Percentiles rank a stretch among this genome's conserved stretches.
Evolutionary conservation across 2,797 vertebrate genomes (phyloP).

Genomic region (Chelon auratus): DNA sequence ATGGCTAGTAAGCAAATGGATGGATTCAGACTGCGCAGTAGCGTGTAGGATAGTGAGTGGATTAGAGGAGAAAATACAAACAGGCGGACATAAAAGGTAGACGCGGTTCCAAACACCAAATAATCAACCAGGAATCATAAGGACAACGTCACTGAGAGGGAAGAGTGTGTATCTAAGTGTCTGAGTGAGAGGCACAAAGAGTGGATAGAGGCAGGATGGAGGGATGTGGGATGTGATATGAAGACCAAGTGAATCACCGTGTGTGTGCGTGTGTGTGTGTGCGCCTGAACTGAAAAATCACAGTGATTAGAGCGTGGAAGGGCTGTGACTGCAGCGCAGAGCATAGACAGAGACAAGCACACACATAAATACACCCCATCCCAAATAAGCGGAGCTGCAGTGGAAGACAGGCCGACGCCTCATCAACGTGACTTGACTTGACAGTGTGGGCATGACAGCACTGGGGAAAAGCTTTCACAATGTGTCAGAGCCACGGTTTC

Average conservation of each 20-base stretch:
- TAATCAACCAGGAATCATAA: background rate
- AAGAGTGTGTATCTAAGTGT: background rate
- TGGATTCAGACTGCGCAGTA: conserved; percentile 3
- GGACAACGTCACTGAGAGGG: background rate
- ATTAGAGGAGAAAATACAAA: background rate
- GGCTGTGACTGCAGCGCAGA: conserved; percentile 24
- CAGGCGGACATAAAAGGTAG: background rate
- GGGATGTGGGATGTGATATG: conserved; percentile 2
- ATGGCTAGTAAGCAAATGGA: background rate
- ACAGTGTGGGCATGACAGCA: conserved; percentile 66
- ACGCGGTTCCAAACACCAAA: background rate
- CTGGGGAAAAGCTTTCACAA: conserved; percentile 39
- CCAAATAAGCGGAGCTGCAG: conserved; percentile 37
- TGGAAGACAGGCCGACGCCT: conserved; percentile 39
- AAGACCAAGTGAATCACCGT: conserved; percentile 12
- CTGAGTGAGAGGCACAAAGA: background rate
- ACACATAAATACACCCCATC: conserved; percentile 19
- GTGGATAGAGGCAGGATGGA: background rate
- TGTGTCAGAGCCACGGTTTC: conserved; percentile 38
- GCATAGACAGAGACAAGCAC: conserved; percentile 2
- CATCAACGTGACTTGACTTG: conserved; percentile 70
- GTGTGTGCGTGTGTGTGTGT: background rate
- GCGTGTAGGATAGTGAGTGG: background rate
- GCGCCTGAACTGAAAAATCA: conserved; percentile 38
- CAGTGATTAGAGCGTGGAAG: conserved; percentile 29